Percentiles rank a stretch among this genome's conserved stretches.
Evolutionary conservation across 1,140 invertebrate genomes (phyloP).

Genomic region (Periplaneta americana): DNA sequence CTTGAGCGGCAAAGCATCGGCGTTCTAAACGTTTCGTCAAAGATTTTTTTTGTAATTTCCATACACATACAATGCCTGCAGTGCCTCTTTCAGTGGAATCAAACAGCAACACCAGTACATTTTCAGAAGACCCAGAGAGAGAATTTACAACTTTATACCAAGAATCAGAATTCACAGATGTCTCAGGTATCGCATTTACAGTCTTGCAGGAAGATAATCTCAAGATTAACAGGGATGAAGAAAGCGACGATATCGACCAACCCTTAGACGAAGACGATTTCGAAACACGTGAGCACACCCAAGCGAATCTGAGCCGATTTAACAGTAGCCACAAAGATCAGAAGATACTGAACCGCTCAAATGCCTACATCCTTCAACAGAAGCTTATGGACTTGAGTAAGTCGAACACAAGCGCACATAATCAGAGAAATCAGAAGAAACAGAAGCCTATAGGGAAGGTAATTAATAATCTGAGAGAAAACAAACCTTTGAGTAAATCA

Average conservation of each 20-base stretch:
- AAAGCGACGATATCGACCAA: not conserved
- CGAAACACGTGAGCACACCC: not conserved
- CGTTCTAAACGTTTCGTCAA: too few species aligned
- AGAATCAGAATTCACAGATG: not conserved
- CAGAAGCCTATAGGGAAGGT: not conserved
- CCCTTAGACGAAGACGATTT: not conserved
- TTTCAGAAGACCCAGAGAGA: not conserved
- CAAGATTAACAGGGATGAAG: not conserved
- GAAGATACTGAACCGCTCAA: not conserved
- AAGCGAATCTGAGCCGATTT: constrained; percentile 18
- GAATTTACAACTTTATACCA: not conserved
- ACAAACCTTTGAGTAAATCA: not conserved
- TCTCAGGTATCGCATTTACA: not conserved
- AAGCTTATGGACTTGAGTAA: not conserved
- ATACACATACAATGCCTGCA: not conserved
- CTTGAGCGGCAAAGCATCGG: too few species aligned
- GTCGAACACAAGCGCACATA: not conserved
- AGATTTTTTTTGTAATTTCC: too few species aligned
- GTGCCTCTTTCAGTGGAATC: not conserved
- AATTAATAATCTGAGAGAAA: not conserved
- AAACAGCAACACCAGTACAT: not conserved
- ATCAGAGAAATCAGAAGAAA: not conserved
- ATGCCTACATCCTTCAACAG: not conserved
- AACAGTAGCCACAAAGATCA: not conserved
- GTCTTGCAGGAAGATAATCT: not conserved